Evolutionary conservation across 2,888 invertebrate species (phyloP).

Genomic region (Lasioglossum calceatum): DNA sequence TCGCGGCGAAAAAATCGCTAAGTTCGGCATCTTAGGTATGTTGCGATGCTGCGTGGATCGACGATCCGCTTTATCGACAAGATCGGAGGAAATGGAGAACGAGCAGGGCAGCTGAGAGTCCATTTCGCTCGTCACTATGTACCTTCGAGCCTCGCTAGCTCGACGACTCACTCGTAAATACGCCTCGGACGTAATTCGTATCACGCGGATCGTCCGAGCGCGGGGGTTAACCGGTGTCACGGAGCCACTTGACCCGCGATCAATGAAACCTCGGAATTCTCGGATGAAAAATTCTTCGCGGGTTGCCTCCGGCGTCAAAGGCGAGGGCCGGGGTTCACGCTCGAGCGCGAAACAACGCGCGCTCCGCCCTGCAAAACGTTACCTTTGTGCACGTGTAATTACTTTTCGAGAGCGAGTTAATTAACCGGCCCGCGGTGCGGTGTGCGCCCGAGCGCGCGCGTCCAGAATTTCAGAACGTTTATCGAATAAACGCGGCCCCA

Average conservation of each 20-base stretch:
- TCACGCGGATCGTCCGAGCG: constrained; percentile 66
- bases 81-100: background rate
- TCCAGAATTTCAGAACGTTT: background rate
- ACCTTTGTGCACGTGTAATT: constrained; percentile 30
- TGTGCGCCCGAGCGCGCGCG: background rate
- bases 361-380: constrained; percentile 9
- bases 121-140: background rate
- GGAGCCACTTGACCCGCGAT: constrained; percentile 76
- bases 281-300: constrained; percentile 61
- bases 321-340: constrained; percentile 31
- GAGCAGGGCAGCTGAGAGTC: background rate
- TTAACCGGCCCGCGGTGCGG: constrained; percentile 6
- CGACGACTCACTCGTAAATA: constrained; percentile 38
- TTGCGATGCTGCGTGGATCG: no score
- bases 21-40: no score
- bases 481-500: background rate
- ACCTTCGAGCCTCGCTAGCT: background rate
- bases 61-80: background rate
- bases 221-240: constrained; percentile 74
- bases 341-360: constrained; percentile 26
- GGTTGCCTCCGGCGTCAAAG: constrained; percentile 30
- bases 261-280: constrained; percentile 77
- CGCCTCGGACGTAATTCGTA: constrained; percentile 44
- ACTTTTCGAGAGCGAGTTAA: constrained; percentile 19
- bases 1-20: background rate